Base-by-base conservation (phyloP, 2,113 vertebrate species). In the Tachuris rubrigastra region DNA sequence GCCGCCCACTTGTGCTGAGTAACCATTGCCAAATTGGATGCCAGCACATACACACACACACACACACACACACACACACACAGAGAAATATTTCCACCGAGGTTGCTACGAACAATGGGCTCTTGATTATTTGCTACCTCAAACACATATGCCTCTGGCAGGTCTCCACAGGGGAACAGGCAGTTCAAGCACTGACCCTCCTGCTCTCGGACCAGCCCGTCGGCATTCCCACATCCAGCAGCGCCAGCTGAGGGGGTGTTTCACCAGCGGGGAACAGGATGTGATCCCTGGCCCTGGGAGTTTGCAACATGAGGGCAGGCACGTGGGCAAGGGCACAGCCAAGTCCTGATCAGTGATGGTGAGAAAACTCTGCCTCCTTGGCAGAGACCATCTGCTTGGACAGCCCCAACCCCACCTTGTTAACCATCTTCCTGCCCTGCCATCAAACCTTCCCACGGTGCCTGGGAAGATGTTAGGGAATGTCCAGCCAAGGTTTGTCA, bases 1-100 rank as follows among this genome's bases (percentile, higher is more conserved):
- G 92, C 94, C 95, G 78, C 97, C 97, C 89, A 97, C 97, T 94
- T 66, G 81, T 83, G 87, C 95, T 97, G 95, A 96, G 95, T 96
- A 97, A 96, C 96, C 92, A 78, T 27, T 95, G 95, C 96, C 96
- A 96, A 89, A 81, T 84, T 96, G 96, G 96, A 96, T 95, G 90
- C 92, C 93, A 95, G 90, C 92, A 72, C 95, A 87, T 42, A 84
- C 90, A 82, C 90, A 73, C 77, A 86, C 58, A n/a, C n/a, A n/a
- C n/a, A n/a, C n/a, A n/a, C n/a, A 39, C 44, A 72, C 59, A 53
- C 65, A 62, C 82, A 76, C 66, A 81, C 59, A 52, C 65, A 62
- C 82, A 67, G 55, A 81, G 31, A 95, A 96, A 95, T 83, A 93
- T 93, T 95, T 94, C 94, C 95, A 96, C 91, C 7, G 52, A 87